A percentile compares a stretch with the other conserved stretches of the same genome.
Evolutionary conservation across 2,888 invertebrate genomes (phyloP).

Genomic region (Ophion costatus): DNA sequence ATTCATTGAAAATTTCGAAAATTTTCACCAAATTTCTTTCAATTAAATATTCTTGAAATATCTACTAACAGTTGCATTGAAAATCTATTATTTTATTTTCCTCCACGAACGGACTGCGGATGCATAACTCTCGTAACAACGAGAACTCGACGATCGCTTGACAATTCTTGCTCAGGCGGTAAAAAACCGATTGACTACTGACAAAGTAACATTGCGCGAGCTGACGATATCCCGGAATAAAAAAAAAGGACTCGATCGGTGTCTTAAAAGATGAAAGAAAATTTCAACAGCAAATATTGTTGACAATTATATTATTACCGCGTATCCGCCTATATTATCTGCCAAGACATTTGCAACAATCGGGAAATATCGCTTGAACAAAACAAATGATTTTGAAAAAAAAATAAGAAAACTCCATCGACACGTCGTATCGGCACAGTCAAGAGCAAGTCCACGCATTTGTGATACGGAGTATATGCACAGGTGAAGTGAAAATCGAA

Average conservation of each 20-base stretch:
- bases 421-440: not conserved
- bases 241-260: too few relatives aligned
- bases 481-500: not conserved
- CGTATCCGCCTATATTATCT: not conserved
- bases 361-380: not conserved
- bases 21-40: too few relatives aligned
- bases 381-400: not conserved
- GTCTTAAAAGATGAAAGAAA: too few relatives aligned
- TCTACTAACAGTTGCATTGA: not conserved
- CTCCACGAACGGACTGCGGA: not conserved
- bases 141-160: not conserved
- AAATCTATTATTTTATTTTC: not conserved
- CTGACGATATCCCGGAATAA: too few relatives aligned
- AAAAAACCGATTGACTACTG: too few relatives aligned
- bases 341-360: not conserved
- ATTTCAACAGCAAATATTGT: too few relatives aligned
- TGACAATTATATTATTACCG: not conserved
- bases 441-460: not conserved
- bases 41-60: not conserved
- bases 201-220: too few relatives aligned
- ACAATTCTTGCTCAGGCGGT: too few relatives aligned
- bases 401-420: not conserved
- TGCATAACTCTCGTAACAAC: not conserved
- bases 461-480: not conserved
- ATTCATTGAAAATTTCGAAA: too few relatives aligned